These are phyloP conservation scores for Chesias legatella DNA, from an alignment of 2,888 invertebrate genomes.

Conservation along the genomic window DNA sequence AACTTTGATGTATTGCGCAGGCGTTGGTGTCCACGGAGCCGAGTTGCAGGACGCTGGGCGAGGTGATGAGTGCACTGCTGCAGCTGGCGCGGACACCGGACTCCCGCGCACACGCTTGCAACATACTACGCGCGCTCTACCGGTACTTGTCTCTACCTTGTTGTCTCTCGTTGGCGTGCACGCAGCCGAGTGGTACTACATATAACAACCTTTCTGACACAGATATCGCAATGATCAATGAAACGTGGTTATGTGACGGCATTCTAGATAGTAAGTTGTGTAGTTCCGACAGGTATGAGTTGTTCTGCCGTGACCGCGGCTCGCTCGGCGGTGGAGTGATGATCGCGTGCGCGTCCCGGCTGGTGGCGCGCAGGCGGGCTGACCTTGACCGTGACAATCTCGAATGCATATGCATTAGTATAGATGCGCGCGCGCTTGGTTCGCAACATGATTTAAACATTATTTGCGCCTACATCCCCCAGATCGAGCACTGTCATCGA, in stretches of 20 bases:
- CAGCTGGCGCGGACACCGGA: slow-evolving; percentile 51
- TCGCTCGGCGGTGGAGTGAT: not conserved
- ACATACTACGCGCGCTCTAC: slow-evolving; percentile 83
- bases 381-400: not conserved
- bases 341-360: not conserved
- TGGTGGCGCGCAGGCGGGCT: not conserved
- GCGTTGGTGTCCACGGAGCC: slow-evolving; percentile 18
- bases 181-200: too few relatives aligned
- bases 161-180: too few relatives aligned
- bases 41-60: slow-evolving; percentile 2
- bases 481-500: too few relatives aligned
- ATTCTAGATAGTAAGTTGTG: not conserved
- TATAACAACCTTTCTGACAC: too few relatives aligned
- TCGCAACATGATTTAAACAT: too few relatives aligned
- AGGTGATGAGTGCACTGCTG: not conserved
- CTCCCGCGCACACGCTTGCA: slow-evolving; percentile 86
- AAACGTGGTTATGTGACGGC: not conserved
- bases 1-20: too few relatives aligned
- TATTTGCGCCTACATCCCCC: too few relatives aligned
- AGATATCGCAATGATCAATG: not conserved
- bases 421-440: too few relatives aligned
- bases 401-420: not conserved
- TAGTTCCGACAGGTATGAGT: not conserved
- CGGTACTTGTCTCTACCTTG: slow-evolving; percentile 30
- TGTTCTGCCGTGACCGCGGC: not conserved